Evolutionary conservation across 2,888 invertebrate species (phyloP), one percentile per base, ranked within the genome.

Genomic region (Pteria penguin): DNA sequence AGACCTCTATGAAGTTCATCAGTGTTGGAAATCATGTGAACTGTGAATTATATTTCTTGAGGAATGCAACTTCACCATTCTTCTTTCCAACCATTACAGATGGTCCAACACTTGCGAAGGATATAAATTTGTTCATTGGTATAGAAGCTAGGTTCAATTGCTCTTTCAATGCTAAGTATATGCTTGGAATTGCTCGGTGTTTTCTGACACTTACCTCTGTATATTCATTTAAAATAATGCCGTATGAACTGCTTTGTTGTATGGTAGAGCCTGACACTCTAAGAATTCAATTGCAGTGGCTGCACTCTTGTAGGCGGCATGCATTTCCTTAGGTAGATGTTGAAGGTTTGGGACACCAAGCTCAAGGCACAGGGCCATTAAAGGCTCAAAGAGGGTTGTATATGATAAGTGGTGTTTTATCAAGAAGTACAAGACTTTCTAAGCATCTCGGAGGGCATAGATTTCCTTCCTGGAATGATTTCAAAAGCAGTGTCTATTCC

Each of bases 21-120:
- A 29, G 57, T 72, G 8, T 62, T 65, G 22, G 66, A 60, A 33
- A 75, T 71, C 24, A 63, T 27, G 18, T 31, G 24, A 80, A 54
- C 1, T 32, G 11, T 27, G 62, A 57, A 60, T 78, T 73, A 32
- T 76, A 72, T 31, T 27, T 26, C 55, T 76, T 76, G 24, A 76
- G 62, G n/a, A 65, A 3, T 3, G 76, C 72, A 14, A 76, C 71
- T 76, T 33, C 36, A 14, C 33, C 63, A 31, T 63, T 63, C 36
- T n/a, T 33, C 63, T 63, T 33, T n/a, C 33, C 63, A 3, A 75
- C 60, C 73, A 80, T 80, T 11, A 80, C 78, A 33, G 66, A 71
- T 1, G 72, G 72, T 36, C 81, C 78, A 62, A 76, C 78, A 72
- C 78, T 74, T 18, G 72, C 76, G 69, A 81, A 81, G 4, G 75